phyloP scores from a whole-genome alignment of 2,888 invertebrate species.

The Leuctra nigra region DNA sequence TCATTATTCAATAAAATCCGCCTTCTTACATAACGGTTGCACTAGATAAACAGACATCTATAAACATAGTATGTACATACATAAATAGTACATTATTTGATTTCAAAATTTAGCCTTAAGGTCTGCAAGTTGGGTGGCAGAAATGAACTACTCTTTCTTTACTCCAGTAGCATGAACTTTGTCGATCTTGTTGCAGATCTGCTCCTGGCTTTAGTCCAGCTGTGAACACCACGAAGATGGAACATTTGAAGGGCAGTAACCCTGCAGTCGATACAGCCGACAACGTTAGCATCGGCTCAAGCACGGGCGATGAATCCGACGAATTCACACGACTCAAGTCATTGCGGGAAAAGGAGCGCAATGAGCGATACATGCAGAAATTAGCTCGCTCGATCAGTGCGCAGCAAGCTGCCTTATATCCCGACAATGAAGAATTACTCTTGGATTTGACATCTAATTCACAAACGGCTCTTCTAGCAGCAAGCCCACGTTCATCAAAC shows the following conservation, averaged over 20 bases:
- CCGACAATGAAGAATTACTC: constrained; percentile 6
- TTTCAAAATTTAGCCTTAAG: no score
- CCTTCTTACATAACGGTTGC: no score
- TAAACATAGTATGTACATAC: no score
- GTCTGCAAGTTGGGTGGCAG: no score
- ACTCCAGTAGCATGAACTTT: no score
- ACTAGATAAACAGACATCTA: no score
- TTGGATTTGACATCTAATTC: constrained; percentile 8
- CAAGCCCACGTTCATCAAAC: constrained; percentile 5
- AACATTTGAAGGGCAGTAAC: constrained; percentile 12
- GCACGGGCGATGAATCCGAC: constrained; percentile 43
- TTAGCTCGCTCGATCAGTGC: constrained; percentile 53
- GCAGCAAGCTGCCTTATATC: constrained; percentile 39
- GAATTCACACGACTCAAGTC: constrained; percentile 65
- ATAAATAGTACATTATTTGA: no score
- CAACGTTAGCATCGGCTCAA: constrained; percentile 40
- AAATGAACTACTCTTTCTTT: no score
- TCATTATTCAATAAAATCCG: no score
- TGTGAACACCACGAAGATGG: not conserved
- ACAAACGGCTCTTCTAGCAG: not conserved
- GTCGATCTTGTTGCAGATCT: constrained; percentile 10
- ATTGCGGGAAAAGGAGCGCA: constrained; percentile 61
- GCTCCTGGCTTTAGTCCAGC: constrained; percentile 15
- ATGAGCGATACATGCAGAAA: constrained; percentile 53
- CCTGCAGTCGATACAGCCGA: constrained; percentile 32